Conservation (phyloP, 2,888 invertebrate species). For the Lithodes maja region DNA sequence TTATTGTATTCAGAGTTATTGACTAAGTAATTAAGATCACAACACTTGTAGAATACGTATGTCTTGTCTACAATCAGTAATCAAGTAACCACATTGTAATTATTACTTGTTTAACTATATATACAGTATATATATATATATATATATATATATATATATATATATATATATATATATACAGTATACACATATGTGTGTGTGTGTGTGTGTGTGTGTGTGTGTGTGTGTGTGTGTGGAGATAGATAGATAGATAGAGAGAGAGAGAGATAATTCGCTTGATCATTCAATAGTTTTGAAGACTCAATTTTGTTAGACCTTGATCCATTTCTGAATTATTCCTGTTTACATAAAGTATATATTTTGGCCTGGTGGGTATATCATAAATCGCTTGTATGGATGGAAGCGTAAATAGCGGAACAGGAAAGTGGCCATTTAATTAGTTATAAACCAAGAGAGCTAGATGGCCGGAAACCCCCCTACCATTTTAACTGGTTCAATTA, state of each 20-base stretch:
- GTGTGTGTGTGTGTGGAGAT: conserved; percentile 15
- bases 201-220: neutral
- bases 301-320: no score
- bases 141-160: no score
- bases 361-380: neutral
- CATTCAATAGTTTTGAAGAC: neutral
- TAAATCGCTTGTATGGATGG: neutral
- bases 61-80: neutral
- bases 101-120: neutral
- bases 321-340: no score
- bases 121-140: neutral
- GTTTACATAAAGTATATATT: neutral
- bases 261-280: neutral
- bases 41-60: neutral
- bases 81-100: neutral
- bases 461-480: no score
- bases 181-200: neutral
- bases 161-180: neutral
- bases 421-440: no score
- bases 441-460: no score
- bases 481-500: no score
- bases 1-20: no score
- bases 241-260: neutral
- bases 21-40: no score
- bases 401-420: neutral